phyloP scores from a whole-genome alignment of 2,797 vertebrate species.

The Ciconia nigra region DNA sequence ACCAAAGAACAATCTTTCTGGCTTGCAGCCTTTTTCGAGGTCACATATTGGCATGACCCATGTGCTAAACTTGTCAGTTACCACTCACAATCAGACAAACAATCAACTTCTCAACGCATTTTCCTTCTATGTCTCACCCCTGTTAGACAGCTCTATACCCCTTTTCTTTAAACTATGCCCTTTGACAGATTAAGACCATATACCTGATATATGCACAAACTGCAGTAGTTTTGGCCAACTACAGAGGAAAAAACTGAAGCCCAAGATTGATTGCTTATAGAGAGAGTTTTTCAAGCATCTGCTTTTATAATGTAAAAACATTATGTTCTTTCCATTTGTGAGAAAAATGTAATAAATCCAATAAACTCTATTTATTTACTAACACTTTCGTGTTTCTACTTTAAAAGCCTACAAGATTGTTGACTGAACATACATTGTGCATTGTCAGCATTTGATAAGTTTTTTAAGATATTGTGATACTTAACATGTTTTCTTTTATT shows the following conservation, averaged over 20 bases:
- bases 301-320: not conserved
- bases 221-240: not conserved
- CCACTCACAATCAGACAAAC: not conserved
- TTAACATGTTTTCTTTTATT: not conserved
- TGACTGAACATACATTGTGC: not conserved
- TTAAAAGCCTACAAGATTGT: not conserved
- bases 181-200: not conserved
- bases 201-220: not conserved
- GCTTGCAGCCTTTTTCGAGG: not conserved
- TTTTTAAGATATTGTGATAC: not conserved
- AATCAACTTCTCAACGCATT: not conserved
- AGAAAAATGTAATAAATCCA: not conserved
- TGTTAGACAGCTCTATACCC: not conserved
- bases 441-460: not conserved
- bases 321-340: not conserved
- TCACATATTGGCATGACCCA: not conserved
- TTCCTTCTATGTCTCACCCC: not conserved
- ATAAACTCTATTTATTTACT: not conserved
- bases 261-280: not conserved
- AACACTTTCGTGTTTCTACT: not conserved
- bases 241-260: not conserved
- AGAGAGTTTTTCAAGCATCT: not conserved
- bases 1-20: not conserved
- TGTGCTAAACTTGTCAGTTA: not conserved
- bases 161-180: not conserved